These are phyloP conservation scores for Osmerus eperlanus DNA, from an alignment of 2,113 vertebrate species.

Conservation along the genomic window DNA sequence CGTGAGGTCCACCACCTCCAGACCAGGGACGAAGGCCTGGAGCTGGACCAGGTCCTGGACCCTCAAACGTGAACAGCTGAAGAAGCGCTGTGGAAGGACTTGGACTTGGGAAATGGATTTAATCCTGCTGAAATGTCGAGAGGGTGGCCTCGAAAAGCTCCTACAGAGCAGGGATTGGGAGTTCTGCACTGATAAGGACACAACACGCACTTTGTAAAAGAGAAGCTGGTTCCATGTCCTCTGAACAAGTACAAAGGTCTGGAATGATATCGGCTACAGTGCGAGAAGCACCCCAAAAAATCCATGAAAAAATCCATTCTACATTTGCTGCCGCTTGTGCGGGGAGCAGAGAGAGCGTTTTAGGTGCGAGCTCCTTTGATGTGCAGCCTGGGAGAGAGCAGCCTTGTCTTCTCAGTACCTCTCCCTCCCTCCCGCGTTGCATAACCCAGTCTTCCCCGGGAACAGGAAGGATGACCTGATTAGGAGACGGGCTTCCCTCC, in stretches of 20 bases:
- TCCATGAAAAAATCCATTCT: neutral
- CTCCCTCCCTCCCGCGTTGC: conserved; percentile 29
- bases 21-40: neutral
- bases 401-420: conserved; percentile 40
- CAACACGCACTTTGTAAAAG: conserved; percentile 43
- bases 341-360: conserved; percentile 37
- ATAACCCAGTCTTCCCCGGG: conserved; percentile 43
- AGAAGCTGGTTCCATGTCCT: conserved; percentile 20
- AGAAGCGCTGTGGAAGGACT: neutral
- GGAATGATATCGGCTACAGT: conserved; percentile 37
- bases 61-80: conserved; percentile 10
- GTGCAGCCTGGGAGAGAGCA: conserved; percentile 32
- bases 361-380: conserved; percentile 22
- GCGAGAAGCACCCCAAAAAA: neutral
- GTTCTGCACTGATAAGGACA: conserved; percentile 51
- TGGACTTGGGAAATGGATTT: conserved; percentile 24
- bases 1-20: too few relatives aligned
- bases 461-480: conserved; percentile 49
- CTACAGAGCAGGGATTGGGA: conserved; percentile 53
- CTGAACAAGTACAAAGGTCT: conserved; percentile 53
- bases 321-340: conserved; percentile 13
- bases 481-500: conserved; percentile 62
- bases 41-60: neutral
- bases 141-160: conserved; percentile 49
- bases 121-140: conserved; percentile 48